Conservation (phyloP, 2,888 invertebrate genomes). For the Pristionchus fissidentatus region DNA sequence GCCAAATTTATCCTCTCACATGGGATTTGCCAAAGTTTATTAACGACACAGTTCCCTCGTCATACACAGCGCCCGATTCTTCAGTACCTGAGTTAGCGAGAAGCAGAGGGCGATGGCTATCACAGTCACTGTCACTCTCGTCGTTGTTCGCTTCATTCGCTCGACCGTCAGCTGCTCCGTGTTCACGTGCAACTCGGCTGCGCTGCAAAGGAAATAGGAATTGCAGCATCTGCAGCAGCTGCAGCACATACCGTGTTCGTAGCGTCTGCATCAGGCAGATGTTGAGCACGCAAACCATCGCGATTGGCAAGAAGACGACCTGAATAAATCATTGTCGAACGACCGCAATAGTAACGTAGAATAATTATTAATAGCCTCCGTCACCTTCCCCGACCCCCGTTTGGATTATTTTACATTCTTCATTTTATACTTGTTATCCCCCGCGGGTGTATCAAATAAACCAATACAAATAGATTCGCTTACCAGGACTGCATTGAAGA, state of each 20-base stretch:
- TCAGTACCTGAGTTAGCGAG: constrained; percentile 66
- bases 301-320: constrained; percentile 73
- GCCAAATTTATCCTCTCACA: too few species aligned
- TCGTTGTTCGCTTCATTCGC: constrained; percentile 42
- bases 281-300: constrained; percentile 68
- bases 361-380: not conserved
- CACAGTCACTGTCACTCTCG: constrained; percentile 70
- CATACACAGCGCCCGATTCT: not conserved
- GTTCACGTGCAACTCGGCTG: constrained; percentile 6
- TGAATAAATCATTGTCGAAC: constrained; percentile 39
- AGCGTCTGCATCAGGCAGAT: constrained; percentile 68
- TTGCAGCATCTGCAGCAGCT: not conserved
- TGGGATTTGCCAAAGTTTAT: too few species aligned
- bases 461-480: not conserved
- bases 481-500: constrained; percentile 62
- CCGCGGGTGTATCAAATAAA: too few species aligned
- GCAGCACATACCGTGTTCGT: constrained; percentile 53
- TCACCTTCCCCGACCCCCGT: too few species aligned
- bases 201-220: not conserved
- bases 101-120: constrained; percentile 72
- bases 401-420: not conserved
- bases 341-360: not conserved
- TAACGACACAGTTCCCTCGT: not conserved
- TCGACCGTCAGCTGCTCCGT: constrained; percentile 6
- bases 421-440: not conserved